phyloP scores from a whole-genome alignment of 2,888 invertebrate genomes.

The Eupeodes luniger region DNA sequence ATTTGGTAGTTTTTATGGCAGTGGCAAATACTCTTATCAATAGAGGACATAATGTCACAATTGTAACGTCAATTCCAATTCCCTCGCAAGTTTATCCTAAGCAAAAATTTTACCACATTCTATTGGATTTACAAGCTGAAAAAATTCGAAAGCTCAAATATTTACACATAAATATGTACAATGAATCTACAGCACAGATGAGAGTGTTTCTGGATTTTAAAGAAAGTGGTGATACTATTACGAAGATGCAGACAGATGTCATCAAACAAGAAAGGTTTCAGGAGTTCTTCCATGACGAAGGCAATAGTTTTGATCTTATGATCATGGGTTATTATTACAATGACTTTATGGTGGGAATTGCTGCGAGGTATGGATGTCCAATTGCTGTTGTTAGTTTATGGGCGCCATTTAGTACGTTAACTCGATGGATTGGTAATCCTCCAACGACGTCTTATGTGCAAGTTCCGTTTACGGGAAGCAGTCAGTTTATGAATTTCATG shows the following conservation, averaged over 20 bases:
- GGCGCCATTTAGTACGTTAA: slow-evolving; percentile 50
- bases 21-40: slow-evolving; percentile 80
- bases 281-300: slow-evolving; percentile 59
- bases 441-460: slow-evolving; percentile 66
- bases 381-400: slow-evolving; percentile 65
- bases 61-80: slow-evolving; percentile 78
- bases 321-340: slow-evolving; percentile 73
- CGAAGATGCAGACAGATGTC: slow-evolving; percentile 30
- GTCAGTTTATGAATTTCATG: slow-evolving; percentile 77
- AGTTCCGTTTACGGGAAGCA: slow-evolving; percentile 61
- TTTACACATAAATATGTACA: background rate
- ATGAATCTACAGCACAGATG: background rate
- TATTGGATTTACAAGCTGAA: background rate
- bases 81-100: background rate
- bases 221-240: slow-evolving; percentile 5
- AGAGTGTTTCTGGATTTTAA: background rate
- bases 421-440: slow-evolving; percentile 73
- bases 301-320: slow-evolving; percentile 60
- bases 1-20: slow-evolving; percentile 82
- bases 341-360: slow-evolving; percentile 77
- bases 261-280: background rate
- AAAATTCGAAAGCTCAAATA: background rate
- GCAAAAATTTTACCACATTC: slow-evolving; percentile 18
- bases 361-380: slow-evolving; percentile 77
- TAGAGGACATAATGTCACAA: slow-evolving; percentile 82